phyloP scores from a whole-genome alignment of 2,113 vertebrate species.

The Passer montanus region DNA sequence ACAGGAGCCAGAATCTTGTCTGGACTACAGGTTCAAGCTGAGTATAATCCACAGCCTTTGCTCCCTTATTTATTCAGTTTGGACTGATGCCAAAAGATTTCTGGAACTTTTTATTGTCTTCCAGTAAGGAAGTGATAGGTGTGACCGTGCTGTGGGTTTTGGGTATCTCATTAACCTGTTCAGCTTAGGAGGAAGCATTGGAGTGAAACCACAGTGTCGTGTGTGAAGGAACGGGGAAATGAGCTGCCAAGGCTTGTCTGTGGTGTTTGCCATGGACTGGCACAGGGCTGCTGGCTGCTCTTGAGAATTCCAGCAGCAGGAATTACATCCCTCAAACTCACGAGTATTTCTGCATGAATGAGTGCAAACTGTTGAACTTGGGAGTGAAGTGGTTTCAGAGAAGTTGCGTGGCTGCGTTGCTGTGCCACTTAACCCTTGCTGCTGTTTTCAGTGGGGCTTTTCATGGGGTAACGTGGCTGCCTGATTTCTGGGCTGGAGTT shows the following conservation, averaged over 20 bases:
- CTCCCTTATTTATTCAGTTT: not conserved
- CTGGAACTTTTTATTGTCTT: conserved; percentile 2
- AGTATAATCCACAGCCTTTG: not conserved
- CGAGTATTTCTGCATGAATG: conserved; percentile 24
- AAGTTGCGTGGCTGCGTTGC: not conserved
- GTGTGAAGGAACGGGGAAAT: not conserved
- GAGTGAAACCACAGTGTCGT: not conserved
- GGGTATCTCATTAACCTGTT: not conserved
- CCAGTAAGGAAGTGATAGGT: not conserved
- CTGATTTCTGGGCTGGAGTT: not conserved
- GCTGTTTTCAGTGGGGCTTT: not conserved
- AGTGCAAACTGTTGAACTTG: not conserved
- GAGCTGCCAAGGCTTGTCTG: not conserved
- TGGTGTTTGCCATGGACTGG: not conserved
- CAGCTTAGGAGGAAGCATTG: not conserved
- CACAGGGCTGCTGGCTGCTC: not conserved
- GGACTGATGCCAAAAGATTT: not conserved
- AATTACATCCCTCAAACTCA: not conserved
- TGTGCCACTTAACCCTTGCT: not conserved
- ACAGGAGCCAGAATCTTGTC: not conserved
- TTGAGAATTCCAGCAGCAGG: not conserved
- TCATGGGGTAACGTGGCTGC: not conserved
- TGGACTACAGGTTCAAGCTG: not conserved
- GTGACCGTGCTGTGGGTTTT: not conserved
- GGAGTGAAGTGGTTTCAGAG: not conserved